Conservation (phyloP, 2,113 vertebrate species). For the Sebastes schlegelii region DNA sequence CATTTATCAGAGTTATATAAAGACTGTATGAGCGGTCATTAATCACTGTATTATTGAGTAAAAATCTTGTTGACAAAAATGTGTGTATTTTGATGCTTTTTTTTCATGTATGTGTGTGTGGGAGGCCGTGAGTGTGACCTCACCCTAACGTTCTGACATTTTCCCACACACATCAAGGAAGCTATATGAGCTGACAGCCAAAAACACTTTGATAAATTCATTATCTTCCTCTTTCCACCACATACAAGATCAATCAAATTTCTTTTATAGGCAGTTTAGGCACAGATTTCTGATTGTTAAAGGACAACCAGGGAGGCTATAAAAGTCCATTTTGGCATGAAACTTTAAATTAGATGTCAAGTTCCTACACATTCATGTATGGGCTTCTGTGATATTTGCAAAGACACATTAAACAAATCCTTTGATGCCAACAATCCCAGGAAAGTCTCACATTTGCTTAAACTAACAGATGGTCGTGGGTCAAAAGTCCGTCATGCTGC, state of each 20-base stretch:
- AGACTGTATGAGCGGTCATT: conserved; percentile 26
- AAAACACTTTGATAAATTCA: conserved; percentile 63
- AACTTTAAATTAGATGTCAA: background rate
- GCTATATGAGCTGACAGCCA: conserved; percentile 48
- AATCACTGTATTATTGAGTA: conserved; percentile 44
- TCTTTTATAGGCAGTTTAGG: conserved; percentile 13
- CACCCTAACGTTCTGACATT: conserved; percentile 62
- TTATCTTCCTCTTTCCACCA: conserved; percentile 58
- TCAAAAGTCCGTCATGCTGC: conserved; percentile 39
- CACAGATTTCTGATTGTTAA: background rate
- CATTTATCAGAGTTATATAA: conserved; percentile 58
- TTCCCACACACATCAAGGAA: conserved; percentile 74
- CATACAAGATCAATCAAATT: conserved; percentile 62
- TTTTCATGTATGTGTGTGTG: background rate
- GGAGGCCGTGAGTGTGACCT: conserved; percentile 44
- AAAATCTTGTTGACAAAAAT: conserved; percentile 21
- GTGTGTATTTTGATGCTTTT: conserved; percentile 20
- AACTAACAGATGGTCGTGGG: conserved; percentile 52
- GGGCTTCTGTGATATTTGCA: conserved; percentile 3
- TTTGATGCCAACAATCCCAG: conserved; percentile 9
- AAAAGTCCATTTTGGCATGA: conserved; percentile 2
- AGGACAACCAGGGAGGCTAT: background rate
- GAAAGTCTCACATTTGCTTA: conserved; percentile 23
- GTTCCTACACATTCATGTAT: background rate
- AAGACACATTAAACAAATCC: background rate